These are phyloP conservation scores for Hydrochoerus hydrochaeris DNA, from an alignment of 2,113 vertebrate species.

Conservation along the genomic window DNA sequence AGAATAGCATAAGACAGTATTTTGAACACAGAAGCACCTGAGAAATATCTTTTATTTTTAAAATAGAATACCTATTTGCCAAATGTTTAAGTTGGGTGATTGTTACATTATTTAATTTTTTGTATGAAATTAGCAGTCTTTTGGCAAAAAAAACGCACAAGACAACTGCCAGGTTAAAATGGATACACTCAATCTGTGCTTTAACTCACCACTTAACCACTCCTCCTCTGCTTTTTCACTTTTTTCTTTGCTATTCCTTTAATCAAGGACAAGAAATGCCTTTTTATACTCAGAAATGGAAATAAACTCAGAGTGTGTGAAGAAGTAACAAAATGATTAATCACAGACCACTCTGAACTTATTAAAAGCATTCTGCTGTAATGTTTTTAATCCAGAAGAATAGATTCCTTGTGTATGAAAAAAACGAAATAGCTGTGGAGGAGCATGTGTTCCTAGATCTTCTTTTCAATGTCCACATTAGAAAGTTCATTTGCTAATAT, in stretches of 20 bases:
- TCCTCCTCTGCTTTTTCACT: slow-evolving; percentile 52
- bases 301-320: slow-evolving; percentile 73
- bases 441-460: slow-evolving; percentile 45
- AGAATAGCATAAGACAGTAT: slow-evolving; percentile 77
- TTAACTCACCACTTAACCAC: slow-evolving; percentile 72
- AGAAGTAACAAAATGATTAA: slow-evolving; percentile 64
- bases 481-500: slow-evolving; percentile 48
- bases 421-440: slow-evolving; percentile 52
- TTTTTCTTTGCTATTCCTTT: slow-evolving; percentile 66
- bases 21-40: slow-evolving; percentile 81
- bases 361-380: slow-evolving; percentile 58
- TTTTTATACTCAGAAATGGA: slow-evolving; percentile 62
- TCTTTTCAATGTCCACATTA: slow-evolving; percentile 60
- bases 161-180: slow-evolving; percentile 84
- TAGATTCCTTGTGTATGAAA: slow-evolving; percentile 59
- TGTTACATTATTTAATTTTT: slow-evolving; percentile 85
- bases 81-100: slow-evolving; percentile 84
- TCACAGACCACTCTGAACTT: slow-evolving; percentile 60
- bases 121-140: slow-evolving; percentile 83
- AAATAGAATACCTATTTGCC: slow-evolving; percentile 83
- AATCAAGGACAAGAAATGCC: slow-evolving; percentile 59
- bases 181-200: slow-evolving; percentile 82
- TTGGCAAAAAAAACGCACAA: slow-evolving; percentile 80
- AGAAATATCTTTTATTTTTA: slow-evolving; percentile 84
- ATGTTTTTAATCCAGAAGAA: slow-evolving; percentile 60